A percentile compares a stretch with the other conserved stretches of the same genome.
Evolutionary conservation across 2,113 vertebrate species (phyloP).

Genomic region (Tapirus terrestris): DNA sequence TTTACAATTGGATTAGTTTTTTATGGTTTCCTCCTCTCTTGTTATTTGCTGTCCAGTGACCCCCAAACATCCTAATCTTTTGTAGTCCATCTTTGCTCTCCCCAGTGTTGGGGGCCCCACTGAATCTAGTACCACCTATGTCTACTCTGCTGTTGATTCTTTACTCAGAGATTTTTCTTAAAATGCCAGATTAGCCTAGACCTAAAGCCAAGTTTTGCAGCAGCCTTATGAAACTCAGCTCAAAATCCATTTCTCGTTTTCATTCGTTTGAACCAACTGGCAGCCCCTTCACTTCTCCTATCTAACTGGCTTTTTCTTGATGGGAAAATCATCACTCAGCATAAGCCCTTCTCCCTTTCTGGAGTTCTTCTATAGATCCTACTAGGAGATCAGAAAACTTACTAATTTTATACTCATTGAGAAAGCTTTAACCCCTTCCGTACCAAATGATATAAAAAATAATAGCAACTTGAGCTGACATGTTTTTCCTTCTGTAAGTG

Average conservation of each 20-base stretch:
- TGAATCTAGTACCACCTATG: background rate
- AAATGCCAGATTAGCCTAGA: background rate
- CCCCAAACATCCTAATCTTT: background rate
- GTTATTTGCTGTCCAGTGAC: background rate
- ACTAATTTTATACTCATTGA: background rate
- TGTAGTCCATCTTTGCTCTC: background rate
- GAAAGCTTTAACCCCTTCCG: background rate
- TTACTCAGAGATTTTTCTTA: background rate
- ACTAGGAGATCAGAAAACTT: background rate
- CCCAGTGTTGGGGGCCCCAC: background rate
- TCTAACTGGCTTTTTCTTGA: background rate
- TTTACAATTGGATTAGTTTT: background rate
- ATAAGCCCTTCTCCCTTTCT: background rate
- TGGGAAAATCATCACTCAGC: background rate
- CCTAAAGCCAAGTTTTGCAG: background rate
- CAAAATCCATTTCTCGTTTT: conserved; percentile 36
- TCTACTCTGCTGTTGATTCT: background rate
- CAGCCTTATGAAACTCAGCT: background rate
- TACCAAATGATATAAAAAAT: background rate
- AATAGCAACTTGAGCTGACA: background rate
- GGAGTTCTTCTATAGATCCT: background rate
- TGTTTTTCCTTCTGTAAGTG: background rate
- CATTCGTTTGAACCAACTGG: background rate
- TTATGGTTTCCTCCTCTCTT: background rate
- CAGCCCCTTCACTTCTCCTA: background rate